A percentile compares a stretch with the other conserved stretches of the same genome.
Conservation (phyloP, 2,113 vertebrate species). For the Hemicordylus capensis region DNA sequence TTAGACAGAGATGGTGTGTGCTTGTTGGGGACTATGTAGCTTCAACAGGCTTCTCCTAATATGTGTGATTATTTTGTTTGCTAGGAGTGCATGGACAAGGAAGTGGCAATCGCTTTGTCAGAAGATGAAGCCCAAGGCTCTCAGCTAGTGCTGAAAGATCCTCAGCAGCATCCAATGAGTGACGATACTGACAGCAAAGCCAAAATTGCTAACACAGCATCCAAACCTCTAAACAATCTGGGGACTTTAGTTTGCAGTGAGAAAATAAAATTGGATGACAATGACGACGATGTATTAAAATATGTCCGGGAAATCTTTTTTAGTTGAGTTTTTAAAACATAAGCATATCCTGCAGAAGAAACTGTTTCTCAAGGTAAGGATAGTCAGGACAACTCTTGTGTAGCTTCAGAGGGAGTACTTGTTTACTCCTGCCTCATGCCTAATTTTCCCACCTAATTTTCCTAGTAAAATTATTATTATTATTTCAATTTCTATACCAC, state of each 20-base stretch:
- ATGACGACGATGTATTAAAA: slow-evolving; percentile 67
- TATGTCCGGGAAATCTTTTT: slow-evolving; percentile 82
- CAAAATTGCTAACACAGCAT: accelerated
- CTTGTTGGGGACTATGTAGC: not conserved
- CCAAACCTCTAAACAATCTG: accelerated
- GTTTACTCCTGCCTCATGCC: no score
- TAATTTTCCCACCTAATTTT: no score
- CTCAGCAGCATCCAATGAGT: slow-evolving; percentile 3
- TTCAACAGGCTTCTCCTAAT: not conserved
- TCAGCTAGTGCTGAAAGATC: accelerated
- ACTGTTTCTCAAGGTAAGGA: not conserved
- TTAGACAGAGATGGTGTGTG: no score
- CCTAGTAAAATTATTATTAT: no score
- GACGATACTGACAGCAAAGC: accelerated
- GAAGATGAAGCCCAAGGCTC: slow-evolving; percentile 2
- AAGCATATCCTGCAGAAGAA: not conserved
- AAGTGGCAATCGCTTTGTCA: not conserved
- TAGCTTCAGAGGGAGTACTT: not conserved
- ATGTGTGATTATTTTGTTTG: not conserved
- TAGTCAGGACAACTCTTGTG: not conserved
- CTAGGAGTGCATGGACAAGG: not conserved
- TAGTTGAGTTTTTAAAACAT: slow-evolving; percentile 48
- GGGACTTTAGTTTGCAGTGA: accelerated
- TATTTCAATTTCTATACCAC: no score
- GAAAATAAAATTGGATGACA: slow-evolving; percentile 1